Conservation (phyloP, 2,888 invertebrate genomes). For the Mechanitis messenoides region DNA sequence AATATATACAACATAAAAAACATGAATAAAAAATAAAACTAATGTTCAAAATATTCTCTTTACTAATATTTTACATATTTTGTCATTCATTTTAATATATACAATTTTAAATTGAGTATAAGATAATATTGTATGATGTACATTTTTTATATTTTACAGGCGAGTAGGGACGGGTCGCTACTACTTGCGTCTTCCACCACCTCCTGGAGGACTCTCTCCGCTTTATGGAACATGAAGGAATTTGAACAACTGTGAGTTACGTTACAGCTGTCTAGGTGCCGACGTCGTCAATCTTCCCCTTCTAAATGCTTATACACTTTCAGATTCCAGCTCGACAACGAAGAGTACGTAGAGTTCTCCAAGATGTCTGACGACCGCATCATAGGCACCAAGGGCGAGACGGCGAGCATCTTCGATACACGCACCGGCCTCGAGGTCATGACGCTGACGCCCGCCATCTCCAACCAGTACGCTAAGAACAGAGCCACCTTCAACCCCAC, state of each 20-base stretch:
- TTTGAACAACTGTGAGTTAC: slow-evolving; percentile 78
- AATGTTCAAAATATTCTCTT: too few species aligned
- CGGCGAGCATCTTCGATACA: slow-evolving; percentile 92
- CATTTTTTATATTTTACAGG: slow-evolving; percentile 41
- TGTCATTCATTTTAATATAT: too few species aligned
- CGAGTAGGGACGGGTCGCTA: slow-evolving; percentile 84
- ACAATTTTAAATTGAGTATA: too few species aligned
- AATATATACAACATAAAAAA: too few species aligned
- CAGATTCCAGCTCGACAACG: slow-evolving; percentile 85
- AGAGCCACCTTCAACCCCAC: slow-evolving; percentile 95
- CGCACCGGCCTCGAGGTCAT: slow-evolving; percentile 84
- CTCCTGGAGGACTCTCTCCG: slow-evolving; percentile 89
- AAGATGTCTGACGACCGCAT: slow-evolving; percentile 90
- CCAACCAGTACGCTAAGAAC: slow-evolving; percentile 96
- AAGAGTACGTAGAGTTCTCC: slow-evolving; percentile 94
- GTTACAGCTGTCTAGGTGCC: neutral
- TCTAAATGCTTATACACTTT: slow-evolving; percentile 22
- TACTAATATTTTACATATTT: too few species aligned
- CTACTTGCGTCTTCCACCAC: slow-evolving; percentile 90
- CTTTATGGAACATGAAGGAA: slow-evolving; percentile 84
- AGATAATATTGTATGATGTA: neutral
- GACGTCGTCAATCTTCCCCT: slow-evolving; percentile 1
- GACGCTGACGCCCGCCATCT: slow-evolving; percentile 86
- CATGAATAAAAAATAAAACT: too few species aligned
- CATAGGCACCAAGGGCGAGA: slow-evolving; percentile 91